Percentiles rank a stretch among this genome's conserved stretches.
phyloP scores from a whole-genome alignment of 1,140 invertebrate species.

The Nasonia longicornis region DNA sequence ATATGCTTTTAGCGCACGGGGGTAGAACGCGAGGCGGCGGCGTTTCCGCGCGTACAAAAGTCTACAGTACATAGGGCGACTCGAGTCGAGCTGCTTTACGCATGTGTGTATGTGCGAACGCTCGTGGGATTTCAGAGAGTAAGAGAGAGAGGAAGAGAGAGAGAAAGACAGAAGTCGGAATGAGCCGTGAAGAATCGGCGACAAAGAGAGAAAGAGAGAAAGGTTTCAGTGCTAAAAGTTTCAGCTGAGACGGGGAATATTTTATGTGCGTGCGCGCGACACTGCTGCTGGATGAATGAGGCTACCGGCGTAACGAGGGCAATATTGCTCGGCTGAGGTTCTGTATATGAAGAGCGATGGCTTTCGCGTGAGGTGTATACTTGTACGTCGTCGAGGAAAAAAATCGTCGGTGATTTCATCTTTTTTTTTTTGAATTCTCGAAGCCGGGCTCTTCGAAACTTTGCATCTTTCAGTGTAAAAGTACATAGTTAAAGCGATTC shows the following conservation, averaged over 20 bases:
- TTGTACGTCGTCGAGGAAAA: too few relatives aligned
- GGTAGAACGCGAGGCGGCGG: slow-evolving; percentile 39
- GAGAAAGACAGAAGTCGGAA: slow-evolving; percentile 12
- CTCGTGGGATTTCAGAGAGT: slow-evolving; percentile 32
- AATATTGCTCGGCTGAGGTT: neutral
- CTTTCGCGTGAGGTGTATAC: too few relatives aligned
- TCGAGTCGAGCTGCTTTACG: slow-evolving; percentile 10
- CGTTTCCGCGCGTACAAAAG: slow-evolving; percentile 21
- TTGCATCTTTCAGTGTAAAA: too few relatives aligned
- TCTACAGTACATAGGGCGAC: slow-evolving; percentile 1
- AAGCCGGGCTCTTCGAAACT: too few relatives aligned
- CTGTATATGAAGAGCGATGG: too few relatives aligned
- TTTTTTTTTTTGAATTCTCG: too few relatives aligned
- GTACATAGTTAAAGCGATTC: too few relatives aligned
- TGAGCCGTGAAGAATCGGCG: slow-evolving; percentile 36
- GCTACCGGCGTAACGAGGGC: neutral
- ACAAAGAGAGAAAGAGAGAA: slow-evolving; percentile 26
- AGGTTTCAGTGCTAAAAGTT: slow-evolving; percentile 13
- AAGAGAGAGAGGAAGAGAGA: slow-evolving; percentile 18
- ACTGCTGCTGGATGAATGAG: neutral
- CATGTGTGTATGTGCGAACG: neutral
- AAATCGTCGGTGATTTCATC: too few relatives aligned
- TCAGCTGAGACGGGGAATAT: slow-evolving; percentile 2
- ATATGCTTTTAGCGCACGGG: slow-evolving; percentile 57
- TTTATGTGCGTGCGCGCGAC: neutral